Evolutionary conservation across 2,888 invertebrate genomes (phyloP), one percentile per base, ranked within the genome.

Genomic region (Torymus texanus): DNA sequence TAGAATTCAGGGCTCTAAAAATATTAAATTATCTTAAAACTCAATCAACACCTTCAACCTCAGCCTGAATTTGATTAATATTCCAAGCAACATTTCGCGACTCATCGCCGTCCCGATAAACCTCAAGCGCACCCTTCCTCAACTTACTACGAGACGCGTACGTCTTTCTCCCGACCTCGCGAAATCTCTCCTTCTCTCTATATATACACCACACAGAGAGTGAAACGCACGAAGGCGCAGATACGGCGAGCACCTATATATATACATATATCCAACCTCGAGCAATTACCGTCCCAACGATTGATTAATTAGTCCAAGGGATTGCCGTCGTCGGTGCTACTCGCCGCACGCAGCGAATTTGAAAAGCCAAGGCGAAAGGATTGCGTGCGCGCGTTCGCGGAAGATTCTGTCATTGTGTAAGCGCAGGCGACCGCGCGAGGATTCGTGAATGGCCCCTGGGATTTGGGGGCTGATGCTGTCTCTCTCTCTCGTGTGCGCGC

Each of bases 381-480:
- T 83, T 78, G 82, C 82, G 83, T 70, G 75, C 83, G 84, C 79
- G 85, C 81, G 81, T 82, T 82, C 80, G 81, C 75, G 63, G 55
- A 73, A 83, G 82, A 84, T 85, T 67, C 77, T 80, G 78, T 80
- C 81, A 74, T 79, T 63, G 81, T 80, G 77, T 83, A 41, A 8
- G 8, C 41, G 41, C 21, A 21, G 41, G 8, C 41, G 41, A 41
- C 41, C 41, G 56, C 71, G 82, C 81, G 82, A 83, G 85, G 82
- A 85, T 85, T 83, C 82, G 82, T 83, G 85, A 87, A 85, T 85
- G 83, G 85, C 85, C 86, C 80, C 74, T 81, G 85, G 87, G 88
- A 88, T 87, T 88, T 85, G 81, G 58, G 18, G 13, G 82, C 78
- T 41, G 41, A 41, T 41, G 41, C 41, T 41, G 8, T 41, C 41